Base-by-base conservation (phyloP, 2,113 vertebrate species). In the Phasianus colchicus region DNA sequence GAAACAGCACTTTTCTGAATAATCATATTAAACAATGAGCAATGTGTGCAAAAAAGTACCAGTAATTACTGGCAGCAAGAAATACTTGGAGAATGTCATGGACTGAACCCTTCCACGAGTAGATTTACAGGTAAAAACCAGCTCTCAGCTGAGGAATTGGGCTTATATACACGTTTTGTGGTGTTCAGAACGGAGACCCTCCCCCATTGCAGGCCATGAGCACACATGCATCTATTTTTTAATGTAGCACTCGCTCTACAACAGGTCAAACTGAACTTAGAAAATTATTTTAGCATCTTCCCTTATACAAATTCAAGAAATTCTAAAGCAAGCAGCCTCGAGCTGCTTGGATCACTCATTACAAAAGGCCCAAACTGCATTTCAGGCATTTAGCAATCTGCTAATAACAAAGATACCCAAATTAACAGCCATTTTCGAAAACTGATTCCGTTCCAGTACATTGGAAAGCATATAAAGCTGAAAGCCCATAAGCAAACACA, bases 1-100 rank as follows among this genome's bases (percentile, higher is more conserved):
- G 97, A 97, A 98, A 98, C 98, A 97, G 97, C 97, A 98, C 96
- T 97, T 96, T 22, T 96, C 82, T 96, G 67, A 97, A 97, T 96
- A 96, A 95, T 94, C 84, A 86, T 97, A 97, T 65, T 95, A 95
- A 97, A 97, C 95, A 92, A 94, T 96, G 92, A 95, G 79, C 40
- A 8, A 72, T 94, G 96, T 97, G 98, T 98, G 98, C 97, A 50
- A 50, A 98, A 89, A 94, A 95, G 92, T 91, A 95, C 83, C 97
- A 97, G 92, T 81, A 91, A 79, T 90, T 87, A 93, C 88, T 85
- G 95, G 95, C 90, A 96, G 93, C 90, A 91, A 89, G 96, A 96
- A 95, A 95, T 55, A 84, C 92, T 40, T 11, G 50, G 91, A 86
- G 91, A 96, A 96, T 86, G 96, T 69, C 88, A 84, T 93, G 89